Evolutionary conservation across 2,797 vertebrate genomes (phyloP).

Genomic region (Sebastes steindachneri): DNA sequence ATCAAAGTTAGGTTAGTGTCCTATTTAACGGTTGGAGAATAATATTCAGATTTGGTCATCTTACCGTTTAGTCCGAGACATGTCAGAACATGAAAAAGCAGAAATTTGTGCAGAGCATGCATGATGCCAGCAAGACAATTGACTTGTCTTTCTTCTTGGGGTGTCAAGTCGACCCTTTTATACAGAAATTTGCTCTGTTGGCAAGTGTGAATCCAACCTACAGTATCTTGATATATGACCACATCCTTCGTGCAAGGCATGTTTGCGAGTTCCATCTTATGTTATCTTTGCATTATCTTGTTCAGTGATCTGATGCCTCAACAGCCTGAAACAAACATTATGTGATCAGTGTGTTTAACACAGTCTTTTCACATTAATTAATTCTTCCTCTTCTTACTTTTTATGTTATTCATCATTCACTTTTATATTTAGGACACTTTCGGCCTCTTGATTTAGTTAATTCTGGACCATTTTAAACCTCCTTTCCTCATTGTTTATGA

Average conservation of each 20-base stretch:
- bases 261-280: no score
- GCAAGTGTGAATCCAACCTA: not conserved
- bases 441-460: not conserved
- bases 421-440: not conserved
- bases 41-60: not conserved
- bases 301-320: no score
- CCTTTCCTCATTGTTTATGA: not conserved
- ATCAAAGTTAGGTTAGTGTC: not conserved
- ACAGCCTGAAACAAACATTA: no score
- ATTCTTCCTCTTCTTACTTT: not conserved
- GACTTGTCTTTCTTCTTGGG: not conserved
- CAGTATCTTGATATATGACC: no score
- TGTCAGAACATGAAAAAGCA: constrained; percentile 25
- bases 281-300: no score
- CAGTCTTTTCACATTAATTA: no score
- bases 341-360: no score
- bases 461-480: not conserved
- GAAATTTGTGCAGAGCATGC: not conserved
- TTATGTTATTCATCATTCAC: not conserved
- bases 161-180: not conserved
- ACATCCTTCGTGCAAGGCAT: no score
- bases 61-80: constrained; percentile 22
- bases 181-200: not conserved
- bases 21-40: not conserved
- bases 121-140: constrained; percentile 16